Evolutionary conservation across 2,888 invertebrate genomes (phyloP), one percentile per base, ranked within the genome.

Genomic region (Athripsodes cinereus): DNA sequence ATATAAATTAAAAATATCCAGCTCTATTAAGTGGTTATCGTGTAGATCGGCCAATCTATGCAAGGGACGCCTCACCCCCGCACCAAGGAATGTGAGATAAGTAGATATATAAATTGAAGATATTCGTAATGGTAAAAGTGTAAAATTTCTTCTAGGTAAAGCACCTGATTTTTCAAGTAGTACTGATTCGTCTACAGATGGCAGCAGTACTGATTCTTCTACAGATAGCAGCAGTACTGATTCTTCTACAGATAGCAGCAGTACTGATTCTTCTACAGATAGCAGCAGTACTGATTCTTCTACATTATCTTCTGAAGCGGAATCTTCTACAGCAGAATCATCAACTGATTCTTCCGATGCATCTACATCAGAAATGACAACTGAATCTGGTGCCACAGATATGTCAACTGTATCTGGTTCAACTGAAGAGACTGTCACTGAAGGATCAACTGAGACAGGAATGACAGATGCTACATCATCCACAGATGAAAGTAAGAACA

Each of bases 241-340:
- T 52, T 53, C 55, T 11, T 53, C 59, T 16, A 64, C 65, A 11
- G 64, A 64, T 5, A 54, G 13, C 11, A 62, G 62, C 48, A 64
- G 66, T 22, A 62, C 50, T 52, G 57, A 64, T 22, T 66, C 66
- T 55, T 63, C 60, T 22, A 64, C 65, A 11, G 64, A 64, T 5
- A 54, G 13, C 11, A 62, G 52, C 19, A 64, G 49, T 22, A 55
- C 58, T 18, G 52, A 58, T 22, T 35, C 26, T n/a, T 53, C 53
- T 5, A n/a, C 40, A 40, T 3, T 3, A 40, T n/a, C 40, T 2
- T 3, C 13, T 40, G 40, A 40, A 13, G 3, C 40, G 3, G 31
- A 11, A 22, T 26, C 34, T 5, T 20, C 22, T 8, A 47, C 20
- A 6, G 13, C 13, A 8, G 44, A 13, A 19, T 49, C 49, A 8